A percentile compares a stretch with the other conserved stretches of the same genome.
Evolutionary conservation across 2,888 invertebrate genomes (phyloP).

Genomic region (Helobdella robusta): DNA sequence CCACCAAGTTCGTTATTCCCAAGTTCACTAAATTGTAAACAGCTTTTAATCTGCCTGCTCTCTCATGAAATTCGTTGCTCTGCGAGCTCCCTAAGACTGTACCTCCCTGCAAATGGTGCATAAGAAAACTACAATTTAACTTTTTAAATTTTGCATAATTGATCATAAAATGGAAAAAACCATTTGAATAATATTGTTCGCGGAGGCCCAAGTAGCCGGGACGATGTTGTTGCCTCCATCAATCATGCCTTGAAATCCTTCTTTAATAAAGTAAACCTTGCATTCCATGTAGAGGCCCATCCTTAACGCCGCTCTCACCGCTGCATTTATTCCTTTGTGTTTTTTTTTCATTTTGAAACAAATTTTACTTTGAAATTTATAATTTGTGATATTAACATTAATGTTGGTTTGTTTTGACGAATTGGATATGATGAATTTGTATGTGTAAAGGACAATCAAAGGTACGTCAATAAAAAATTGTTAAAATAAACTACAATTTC

Average conservation of each 20-base stretch:
- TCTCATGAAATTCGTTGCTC: conserved; percentile 79
- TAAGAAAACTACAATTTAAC: too few species aligned
- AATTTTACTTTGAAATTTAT: too few species aligned
- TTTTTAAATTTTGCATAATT: too few species aligned
- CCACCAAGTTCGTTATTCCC: conserved; percentile 83
- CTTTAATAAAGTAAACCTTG: conserved; percentile 27
- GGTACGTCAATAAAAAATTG: too few species aligned
- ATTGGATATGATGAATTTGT: too few species aligned
- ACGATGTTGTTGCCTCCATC: conserved; percentile 30
- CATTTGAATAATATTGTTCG: conserved; percentile 27
- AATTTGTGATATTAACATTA: too few species aligned
- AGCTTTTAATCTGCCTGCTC: conserved; percentile 77
- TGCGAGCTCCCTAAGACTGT: conserved; percentile 96
- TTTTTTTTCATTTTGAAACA: not conserved
- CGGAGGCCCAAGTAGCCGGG: conserved; percentile 27
- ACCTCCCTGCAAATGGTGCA: conserved; percentile 78
- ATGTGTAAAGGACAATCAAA: too few species aligned
- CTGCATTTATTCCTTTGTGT: conserved; percentile 26
- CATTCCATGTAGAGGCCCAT: conserved; percentile 25
- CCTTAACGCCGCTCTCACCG: conserved; percentile 19
- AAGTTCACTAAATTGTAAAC: conserved; percentile 78
- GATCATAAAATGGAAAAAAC: conserved; percentile 24
- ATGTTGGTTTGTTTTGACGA: too few species aligned
- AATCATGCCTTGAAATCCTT: conserved; percentile 31
- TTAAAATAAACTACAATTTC: too few species aligned